These are phyloP conservation scores for Porites divaricata DNA, from an alignment of 92 coral and sea anemone species.

Conservation along the genomic window DNA sequence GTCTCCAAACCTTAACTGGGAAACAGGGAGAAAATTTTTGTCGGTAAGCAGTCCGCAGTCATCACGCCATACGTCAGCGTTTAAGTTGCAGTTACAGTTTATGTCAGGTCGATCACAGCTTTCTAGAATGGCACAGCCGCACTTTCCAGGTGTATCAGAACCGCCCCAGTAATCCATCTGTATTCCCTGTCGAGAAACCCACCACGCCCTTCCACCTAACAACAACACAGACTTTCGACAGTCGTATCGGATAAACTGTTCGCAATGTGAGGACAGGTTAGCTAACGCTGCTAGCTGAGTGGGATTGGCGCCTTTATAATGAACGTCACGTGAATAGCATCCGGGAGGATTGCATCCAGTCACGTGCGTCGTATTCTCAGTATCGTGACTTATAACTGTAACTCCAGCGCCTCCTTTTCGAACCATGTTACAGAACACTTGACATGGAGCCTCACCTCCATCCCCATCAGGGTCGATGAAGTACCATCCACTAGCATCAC, in stretches of 20 bases:
- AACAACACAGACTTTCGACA: slow-evolving; percentile 5
- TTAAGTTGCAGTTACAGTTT: background rate
- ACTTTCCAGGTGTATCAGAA: background rate
- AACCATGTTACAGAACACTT: slow-evolving; percentile 18
- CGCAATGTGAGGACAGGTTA: slow-evolving; percentile 47
- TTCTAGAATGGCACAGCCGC: background rate
- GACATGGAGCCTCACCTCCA: slow-evolving; percentile 8
- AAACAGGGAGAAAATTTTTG: slow-evolving; percentile 25
- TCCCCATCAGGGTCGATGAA: slow-evolving; percentile 34
- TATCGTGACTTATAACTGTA: slow-evolving; percentile 34
- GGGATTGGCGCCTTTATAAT: slow-evolving; percentile 37
- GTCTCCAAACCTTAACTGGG: slow-evolving; percentile 48
- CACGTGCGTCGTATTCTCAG: slow-evolving; percentile 22
- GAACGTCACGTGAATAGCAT: slow-evolving; percentile 30
- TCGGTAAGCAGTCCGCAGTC: slow-evolving; percentile 27
- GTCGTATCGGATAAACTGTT: slow-evolving; percentile 67
- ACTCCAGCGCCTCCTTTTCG: slow-evolving; percentile 30
- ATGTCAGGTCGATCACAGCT: background rate
- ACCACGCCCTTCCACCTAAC: background rate
- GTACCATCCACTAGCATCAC: background rate
- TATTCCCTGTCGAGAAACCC: slow-evolving; percentile 13
- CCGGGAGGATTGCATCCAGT: slow-evolving; percentile 1
- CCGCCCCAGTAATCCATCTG: background rate
- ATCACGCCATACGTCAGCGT: slow-evolving; percentile 16
- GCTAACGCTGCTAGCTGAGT: slow-evolving; percentile 55